Evolutionary conservation across 2,797 vertebrate species (phyloP).

Genomic region (Cephalopachus bancanus): DNA sequence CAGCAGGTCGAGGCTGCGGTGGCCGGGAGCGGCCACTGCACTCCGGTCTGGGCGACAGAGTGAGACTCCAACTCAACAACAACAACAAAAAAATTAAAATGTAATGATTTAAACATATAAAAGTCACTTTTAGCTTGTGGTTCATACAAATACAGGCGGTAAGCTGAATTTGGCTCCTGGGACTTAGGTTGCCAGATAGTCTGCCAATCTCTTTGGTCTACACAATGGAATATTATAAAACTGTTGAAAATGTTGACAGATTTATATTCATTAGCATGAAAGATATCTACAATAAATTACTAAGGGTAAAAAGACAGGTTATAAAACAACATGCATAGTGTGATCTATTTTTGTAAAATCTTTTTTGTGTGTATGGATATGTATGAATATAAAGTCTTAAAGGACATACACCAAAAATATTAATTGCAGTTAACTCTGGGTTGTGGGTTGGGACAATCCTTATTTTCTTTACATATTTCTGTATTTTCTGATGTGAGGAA

Average conservation of each 20-base stretch:
- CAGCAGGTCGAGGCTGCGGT: no score
- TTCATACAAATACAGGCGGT: background rate
- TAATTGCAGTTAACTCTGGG: background rate
- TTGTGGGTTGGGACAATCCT: background rate
- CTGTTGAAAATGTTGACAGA: background rate
- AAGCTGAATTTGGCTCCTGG: background rate
- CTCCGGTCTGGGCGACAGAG: no score
- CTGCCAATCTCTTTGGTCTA: background rate
- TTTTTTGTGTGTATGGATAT: background rate
- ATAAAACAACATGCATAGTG: background rate
- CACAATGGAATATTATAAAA: background rate
- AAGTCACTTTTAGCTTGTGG: background rate
- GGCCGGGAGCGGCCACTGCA: no score
- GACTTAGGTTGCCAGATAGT: background rate
- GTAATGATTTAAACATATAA: background rate
- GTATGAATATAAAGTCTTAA: background rate
- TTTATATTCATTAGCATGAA: background rate
- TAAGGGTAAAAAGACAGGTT: background rate
- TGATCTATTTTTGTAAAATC: background rate
- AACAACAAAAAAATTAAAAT: background rate
- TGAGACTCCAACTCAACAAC: no score
- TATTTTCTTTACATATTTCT: slow-evolving; percentile 13
- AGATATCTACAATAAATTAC: background rate
- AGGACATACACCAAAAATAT: background rate
- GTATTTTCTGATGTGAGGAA: slow-evolving; percentile 32